These are phyloP conservation scores for Rhegmatorhina hoffmannsi DNA, from an alignment of 2,113 vertebrate species.

Conservation along the genomic window DNA sequence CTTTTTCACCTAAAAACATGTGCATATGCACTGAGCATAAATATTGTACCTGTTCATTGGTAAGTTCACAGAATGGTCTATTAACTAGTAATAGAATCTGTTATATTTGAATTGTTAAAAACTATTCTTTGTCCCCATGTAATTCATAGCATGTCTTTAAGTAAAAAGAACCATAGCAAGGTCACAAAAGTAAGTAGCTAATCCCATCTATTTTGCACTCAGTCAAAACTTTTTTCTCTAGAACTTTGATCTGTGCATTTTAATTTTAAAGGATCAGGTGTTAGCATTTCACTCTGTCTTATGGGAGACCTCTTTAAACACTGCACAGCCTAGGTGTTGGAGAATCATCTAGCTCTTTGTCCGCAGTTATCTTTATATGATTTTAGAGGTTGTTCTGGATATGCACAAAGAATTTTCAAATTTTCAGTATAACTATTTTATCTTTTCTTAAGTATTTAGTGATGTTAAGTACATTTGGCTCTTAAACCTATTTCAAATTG, in stretches of 20 bases:
- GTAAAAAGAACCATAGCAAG: background rate
- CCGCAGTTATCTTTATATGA: background rate
- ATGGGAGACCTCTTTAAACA: background rate
- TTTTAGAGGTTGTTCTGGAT: background rate
- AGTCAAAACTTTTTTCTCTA: background rate
- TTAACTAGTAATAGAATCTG: background rate
- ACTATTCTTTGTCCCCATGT: background rate
- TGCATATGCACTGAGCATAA: rapidly evolving
- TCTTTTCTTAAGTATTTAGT: background rate
- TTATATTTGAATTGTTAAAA: background rate
- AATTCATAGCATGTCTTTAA: background rate
- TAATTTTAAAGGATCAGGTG: background rate
- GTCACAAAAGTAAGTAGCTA: background rate
- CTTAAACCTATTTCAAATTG: background rate
- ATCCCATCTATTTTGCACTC: background rate
- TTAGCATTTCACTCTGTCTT: background rate
- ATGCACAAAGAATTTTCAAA: background rate
- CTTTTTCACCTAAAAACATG: background rate
- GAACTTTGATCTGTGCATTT: background rate
- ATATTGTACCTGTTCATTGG: background rate
- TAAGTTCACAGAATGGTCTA: background rate
- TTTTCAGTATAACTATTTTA: background rate
- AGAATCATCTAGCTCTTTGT: background rate
- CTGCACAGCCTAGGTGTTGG: background rate
- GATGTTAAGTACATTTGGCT: background rate